Evolutionary conservation across 2,888 invertebrate genomes (phyloP), one percentile per base, ranked within the genome.

Genomic region (Syritta pipiens): DNA sequence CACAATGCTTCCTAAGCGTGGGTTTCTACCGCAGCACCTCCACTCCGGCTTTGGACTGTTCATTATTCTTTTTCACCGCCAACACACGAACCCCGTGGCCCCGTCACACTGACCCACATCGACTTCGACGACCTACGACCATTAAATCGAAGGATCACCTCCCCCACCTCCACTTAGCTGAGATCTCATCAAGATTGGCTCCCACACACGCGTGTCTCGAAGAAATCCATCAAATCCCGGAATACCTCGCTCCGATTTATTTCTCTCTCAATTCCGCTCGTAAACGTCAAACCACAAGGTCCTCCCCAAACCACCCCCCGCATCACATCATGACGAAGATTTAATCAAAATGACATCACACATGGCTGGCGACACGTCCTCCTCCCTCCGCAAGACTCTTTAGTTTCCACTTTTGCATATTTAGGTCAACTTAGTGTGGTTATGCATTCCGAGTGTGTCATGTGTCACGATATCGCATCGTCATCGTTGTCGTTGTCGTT

Each of bases 361-460:
- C 62, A 44, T 51, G 65, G 49, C 32, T 65, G 44, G 48, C 40
- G 22, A 51, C 65, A 76, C 44, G 76, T 69, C 69, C 63, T 63
- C 37, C 4, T 35, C 10, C 22, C 26, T 32, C 59, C 35, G 51
- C 12, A 53, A 71, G 46, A 40, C 53, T 53, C 28, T 71, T 62
- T 40, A 37, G 62, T 22, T 62, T 53, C 46, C 42, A 71, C 62
- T 71, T 49, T 55, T 62, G 79, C 42, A 72, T 79, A 79, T 79
- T 72, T 79, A 51, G 79, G 79, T 74, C 79, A 79, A 51, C 62
- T 30, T 44, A 62, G 67, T n/a, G n/a, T 59, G 57, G 62, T 42
- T 74, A 74, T 79, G 79, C 62, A 74, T 68, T 72, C 62, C 57
- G 37, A 79, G 77, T 77, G 71, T 71, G 77, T 65, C 71, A 77